Conservation (phyloP, 2,113 vertebrate genomes). For the Archocentrus centrarchus region DNA sequence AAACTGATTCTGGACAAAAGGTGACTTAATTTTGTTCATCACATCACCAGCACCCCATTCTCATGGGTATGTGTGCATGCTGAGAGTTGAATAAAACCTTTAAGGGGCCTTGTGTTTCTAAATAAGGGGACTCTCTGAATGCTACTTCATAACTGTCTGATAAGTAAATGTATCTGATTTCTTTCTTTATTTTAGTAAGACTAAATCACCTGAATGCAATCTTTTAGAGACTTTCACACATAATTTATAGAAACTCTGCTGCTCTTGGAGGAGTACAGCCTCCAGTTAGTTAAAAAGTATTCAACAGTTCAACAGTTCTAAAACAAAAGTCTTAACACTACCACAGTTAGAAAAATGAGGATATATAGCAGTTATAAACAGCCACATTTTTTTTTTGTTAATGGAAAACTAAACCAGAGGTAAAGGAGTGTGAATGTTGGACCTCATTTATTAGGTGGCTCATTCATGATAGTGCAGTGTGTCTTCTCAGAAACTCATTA, state of each 20-base stretch:
- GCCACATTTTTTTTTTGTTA: not conserved
- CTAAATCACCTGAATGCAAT: not conserved
- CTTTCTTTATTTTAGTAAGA: not conserved
- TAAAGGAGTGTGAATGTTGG: not conserved
- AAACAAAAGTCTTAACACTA: not conserved
- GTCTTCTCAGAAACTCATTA: not conserved
- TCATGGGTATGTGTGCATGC: not conserved
- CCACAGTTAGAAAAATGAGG: not conserved
- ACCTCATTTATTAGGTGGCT: not conserved
- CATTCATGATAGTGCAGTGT: fast-evolving
- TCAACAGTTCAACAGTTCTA: not conserved
- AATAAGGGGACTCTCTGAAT: not conserved
- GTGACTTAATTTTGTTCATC: not conserved
- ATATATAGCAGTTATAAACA: not conserved
- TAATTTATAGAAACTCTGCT: too few species aligned
- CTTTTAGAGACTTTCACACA: too few species aligned
- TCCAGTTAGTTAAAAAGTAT: not conserved
- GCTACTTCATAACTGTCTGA: not conserved
- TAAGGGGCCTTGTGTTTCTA: not conserved
- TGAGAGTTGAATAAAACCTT: not conserved
- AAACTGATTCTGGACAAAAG: not conserved
- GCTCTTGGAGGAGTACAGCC: not conserved
- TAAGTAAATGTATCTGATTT: not conserved
- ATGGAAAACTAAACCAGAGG: not conserved
- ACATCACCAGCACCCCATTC: not conserved